Evolutionary conservation across 1,140 invertebrate species (phyloP), one percentile per base, ranked within the genome.

Genomic region (Heliothis virescens): DNA sequence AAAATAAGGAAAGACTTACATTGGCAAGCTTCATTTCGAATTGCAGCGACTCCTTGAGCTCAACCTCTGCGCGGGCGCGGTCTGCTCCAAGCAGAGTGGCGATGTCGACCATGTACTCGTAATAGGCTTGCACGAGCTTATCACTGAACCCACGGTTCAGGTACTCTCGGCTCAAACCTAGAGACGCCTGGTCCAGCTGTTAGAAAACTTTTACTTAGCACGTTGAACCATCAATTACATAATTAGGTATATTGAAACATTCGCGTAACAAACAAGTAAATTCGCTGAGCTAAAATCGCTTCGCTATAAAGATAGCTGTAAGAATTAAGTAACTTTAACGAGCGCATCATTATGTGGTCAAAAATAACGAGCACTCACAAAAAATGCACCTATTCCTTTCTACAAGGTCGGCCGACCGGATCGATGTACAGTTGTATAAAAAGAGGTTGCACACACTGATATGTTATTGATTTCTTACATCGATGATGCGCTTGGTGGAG

Each of bases 11-110:
- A 26, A 26, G 79, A 95, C 96, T 97, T 95, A 98, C 98, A 90
- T 99, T 99, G n/a, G 98, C 98, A 53, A 99, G 95, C 82, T 97
- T 95, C 15, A 98, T 98, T 95, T 99, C 99, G 87, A 99, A 99
- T 16, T 97, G 95, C 1, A 99, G 95, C 0, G 98, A 98, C 67
- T 98, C 97, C 21, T 95, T 96, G 55, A 99, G 95, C 87, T 99
- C 98, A 9, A 95, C 91, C 75, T 95, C 91, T 0, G 98, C 98
- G n/a, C 89, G 90, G 0, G 94, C 89, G 79, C 95, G 96, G 21
- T 99, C 95, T 4, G 98, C 98, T 15, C 99, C 99, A 50, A 99
- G 96, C 1, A 99, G 95, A 0, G 97, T 96, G 0, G 99, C 98
- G 65, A 99, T 97, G 82, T 98, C 97, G 0, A 98, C 97, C 97